These are phyloP conservation scores for Epirrhoe tristata DNA, from an alignment of 2,888 invertebrate genomes.

Conservation along the genomic window DNA sequence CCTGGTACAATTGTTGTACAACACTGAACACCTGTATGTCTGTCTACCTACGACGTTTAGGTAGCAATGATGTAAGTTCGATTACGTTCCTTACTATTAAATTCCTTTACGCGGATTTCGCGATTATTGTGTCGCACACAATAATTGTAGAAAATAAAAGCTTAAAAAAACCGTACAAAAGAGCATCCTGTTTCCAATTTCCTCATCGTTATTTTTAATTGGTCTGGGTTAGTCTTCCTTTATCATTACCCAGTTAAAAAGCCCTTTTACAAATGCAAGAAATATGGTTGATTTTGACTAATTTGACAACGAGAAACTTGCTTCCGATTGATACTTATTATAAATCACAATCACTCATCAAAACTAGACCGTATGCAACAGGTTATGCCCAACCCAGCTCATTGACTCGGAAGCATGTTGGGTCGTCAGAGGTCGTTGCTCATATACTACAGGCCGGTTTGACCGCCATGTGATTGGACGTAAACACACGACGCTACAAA, in stretches of 20 bases:
- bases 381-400: slow-evolving; percentile 37
- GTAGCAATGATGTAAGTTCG: background rate
- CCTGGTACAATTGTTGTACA: background rate
- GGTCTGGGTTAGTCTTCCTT: too few species aligned
- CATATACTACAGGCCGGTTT: slow-evolving; percentile 70
- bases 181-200: too few species aligned
- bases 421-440: slow-evolving; percentile 74
- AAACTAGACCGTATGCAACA: slow-evolving; percentile 44
- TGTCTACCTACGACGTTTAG: background rate
- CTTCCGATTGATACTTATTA: slow-evolving; percentile 17
- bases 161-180: too few species aligned
- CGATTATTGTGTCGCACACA: too few species aligned
- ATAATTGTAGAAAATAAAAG: too few species aligned
- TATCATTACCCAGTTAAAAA: too few species aligned
- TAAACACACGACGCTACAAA: slow-evolving; percentile 58
- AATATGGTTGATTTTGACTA: background rate
- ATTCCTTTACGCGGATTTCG: slow-evolving; percentile 1
- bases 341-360: slow-evolving; percentile 39
- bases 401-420: slow-evolving; percentile 53
- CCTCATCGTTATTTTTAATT: too few species aligned
- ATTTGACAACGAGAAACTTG: background rate
- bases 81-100: background rate
- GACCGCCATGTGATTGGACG: slow-evolving; percentile 71
- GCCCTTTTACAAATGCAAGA: too few species aligned
- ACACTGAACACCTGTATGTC: background rate